Evolutionary conservation across 2,888 invertebrate genomes (phyloP), one percentile per base, ranked within the genome.

Genomic region (Monopis laevigella): DNA sequence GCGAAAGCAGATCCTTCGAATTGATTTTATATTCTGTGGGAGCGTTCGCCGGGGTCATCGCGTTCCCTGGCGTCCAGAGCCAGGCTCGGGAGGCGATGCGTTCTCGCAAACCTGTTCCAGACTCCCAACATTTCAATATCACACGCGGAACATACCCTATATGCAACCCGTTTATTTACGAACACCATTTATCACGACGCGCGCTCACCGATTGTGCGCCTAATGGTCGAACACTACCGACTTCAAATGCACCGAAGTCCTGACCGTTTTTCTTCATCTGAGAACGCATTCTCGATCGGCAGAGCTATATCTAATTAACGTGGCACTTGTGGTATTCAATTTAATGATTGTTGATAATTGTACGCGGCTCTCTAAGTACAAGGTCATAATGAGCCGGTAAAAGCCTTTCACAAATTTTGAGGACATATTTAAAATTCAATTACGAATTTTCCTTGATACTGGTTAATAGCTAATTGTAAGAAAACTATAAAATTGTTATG

Each of bases 81-180:
- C 55, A 57, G 51, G 58, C 24, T 21, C 27, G 39, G 27, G 19
- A 18, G 21, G 18, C 19, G 17, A 40, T 28, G 40, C 40, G 27
- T 28, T 29, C 28, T 59, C 59, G 58, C 62, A 71, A 78, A 77
- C 77, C 72, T 65, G 77, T 78, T 77, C 59, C 28, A 12, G 26
- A 12, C 43, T 39, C 4, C 32, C 60, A 58, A 60, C 67, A 74
- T 77, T 77, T 74, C 74, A 74, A 77, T 77, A 75, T 73, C 64
- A 74, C 74, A 73, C 71, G 18, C 62, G 42, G 42, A 42, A 42
- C 41, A 34, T 34, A 27, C 41, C 42, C 29, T 36, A 42, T 36
- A 41, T 41, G 27, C 29, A 63, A 62, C 59, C 58, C 47, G 65
- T 64, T 62, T 65, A 62, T 62, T 60, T 58, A 58, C 58, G 49